Evolutionary conservation across 37 sponge, comb jelly and placozoan species (phyloP).

Genomic region (Diacarnus erythraeanus): DNA sequence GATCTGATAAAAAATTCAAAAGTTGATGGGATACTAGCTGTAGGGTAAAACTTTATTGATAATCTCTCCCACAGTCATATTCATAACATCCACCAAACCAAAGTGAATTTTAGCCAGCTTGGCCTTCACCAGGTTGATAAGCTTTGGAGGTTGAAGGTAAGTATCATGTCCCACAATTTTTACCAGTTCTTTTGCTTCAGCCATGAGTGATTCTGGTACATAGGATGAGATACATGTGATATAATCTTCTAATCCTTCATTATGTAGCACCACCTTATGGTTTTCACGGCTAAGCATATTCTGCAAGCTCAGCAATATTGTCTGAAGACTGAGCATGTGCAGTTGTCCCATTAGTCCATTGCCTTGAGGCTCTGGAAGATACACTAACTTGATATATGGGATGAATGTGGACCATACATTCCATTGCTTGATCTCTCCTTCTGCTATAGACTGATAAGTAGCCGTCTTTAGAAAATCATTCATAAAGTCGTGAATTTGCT

Average conservation of each 20-base stretch:
- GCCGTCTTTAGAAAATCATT: constrained; percentile 2
- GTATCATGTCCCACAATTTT: neutral
- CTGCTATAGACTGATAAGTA: neutral
- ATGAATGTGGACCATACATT: constrained; percentile 44
- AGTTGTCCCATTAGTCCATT: neutral
- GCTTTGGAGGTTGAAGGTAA: neutral
- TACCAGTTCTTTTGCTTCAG: constrained; percentile 17
- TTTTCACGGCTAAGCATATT: constrained; percentile 21
- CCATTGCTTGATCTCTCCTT: constrained; percentile 12
- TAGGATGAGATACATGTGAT: constrained; percentile 18
- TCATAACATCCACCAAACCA: constrained; percentile 3
- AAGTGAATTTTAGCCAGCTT: constrained; percentile 10
- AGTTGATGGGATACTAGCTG: neutral
- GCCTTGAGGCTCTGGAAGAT: neutral
- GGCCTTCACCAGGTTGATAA: constrained; percentile 10
- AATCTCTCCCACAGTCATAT: constrained; percentile 8
- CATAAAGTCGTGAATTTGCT: constrained; percentile 2
- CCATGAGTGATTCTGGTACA: constrained; percentile 7
- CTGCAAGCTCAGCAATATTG: constrained; percentile 5
- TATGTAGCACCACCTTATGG: constrained; percentile 1
- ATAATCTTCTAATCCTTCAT: constrained; percentile 20
- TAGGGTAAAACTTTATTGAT: neutral
- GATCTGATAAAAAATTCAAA: neutral
- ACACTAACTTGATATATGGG: constrained; percentile 11
- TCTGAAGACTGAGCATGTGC: constrained; percentile 17